Percentiles rank a stretch among this genome's conserved stretches.
Evolutionary conservation across 1,140 invertebrate species (phyloP).

Genomic region (Neodiprion lecontei): DNA sequence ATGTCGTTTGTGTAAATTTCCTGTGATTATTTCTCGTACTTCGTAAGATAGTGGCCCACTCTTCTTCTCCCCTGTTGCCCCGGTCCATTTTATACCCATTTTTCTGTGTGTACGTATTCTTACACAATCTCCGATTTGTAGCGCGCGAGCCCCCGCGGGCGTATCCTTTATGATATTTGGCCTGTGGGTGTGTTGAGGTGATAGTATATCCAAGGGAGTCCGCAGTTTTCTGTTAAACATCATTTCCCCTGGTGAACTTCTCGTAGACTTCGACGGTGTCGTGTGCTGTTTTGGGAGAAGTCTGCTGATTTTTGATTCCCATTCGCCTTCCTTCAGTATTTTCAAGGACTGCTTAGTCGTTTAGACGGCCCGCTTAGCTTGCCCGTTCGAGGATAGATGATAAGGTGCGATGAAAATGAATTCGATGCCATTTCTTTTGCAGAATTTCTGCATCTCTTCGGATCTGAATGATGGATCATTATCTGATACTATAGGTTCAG

Average conservation of each 20-base stretch:
- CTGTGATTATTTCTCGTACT: conserved; percentile 16
- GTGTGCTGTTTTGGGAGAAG: conserved; percentile 3
- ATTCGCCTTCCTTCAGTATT: background rate
- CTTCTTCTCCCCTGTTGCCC: conserved; percentile 16
- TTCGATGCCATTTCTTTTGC: conserved; percentile 22
- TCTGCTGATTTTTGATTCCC: conserved; percentile 7
- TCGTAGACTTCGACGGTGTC: conserved; percentile 12
- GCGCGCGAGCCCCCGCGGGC: conserved; percentile 6
- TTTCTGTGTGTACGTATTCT: conserved; percentile 17
- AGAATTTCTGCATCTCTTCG: conserved; percentile 36
- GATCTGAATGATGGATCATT: conserved; percentile 48
- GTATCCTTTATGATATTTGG: conserved; percentile 12
- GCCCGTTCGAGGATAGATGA: conserved; percentile 26
- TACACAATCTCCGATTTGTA: conserved; percentile 15
- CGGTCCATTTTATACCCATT: conserved; percentile 11
- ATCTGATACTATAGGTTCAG: conserved; percentile 43
- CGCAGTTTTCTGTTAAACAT: conserved; percentile 5
- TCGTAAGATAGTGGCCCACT: conserved; percentile 14
- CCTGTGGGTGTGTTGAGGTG: background rate
- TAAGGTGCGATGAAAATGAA: conserved; percentile 21
- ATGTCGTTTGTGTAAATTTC: conserved; percentile 16
- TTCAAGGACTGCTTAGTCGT: conserved; percentile 19
- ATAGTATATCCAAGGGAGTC: conserved; percentile 10
- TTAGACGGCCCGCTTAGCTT: conserved; percentile 27
- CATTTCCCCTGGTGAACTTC: conserved; percentile 14